A percentile compares a stretch with the other conserved stretches of the same genome.
Conservation (phyloP, 2,113 vertebrate genomes). For the Butastur rufipennis region DNA sequence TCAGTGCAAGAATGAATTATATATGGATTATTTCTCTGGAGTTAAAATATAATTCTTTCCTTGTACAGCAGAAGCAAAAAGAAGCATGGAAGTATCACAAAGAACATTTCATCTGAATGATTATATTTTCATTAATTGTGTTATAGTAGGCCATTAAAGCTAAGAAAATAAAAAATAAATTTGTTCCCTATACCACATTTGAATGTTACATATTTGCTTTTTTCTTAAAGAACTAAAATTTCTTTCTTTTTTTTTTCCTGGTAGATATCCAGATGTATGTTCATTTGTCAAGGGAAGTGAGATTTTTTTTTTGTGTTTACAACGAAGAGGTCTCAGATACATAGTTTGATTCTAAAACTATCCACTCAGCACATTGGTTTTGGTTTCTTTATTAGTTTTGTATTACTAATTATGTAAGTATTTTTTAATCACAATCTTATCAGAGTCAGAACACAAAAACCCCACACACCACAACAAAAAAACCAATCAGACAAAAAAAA, state of each 20-base stretch:
- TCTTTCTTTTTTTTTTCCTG: not conserved
- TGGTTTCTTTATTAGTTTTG: not conserved
- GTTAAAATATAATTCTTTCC: not conserved
- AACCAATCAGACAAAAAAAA: not conserved
- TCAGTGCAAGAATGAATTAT: not conserved
- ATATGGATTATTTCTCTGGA: not conserved
- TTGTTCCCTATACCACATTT: not conserved
- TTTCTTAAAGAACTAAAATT: not conserved
- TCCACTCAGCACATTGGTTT: rapidly evolving
- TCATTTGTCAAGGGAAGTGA: not conserved
- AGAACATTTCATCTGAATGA: not conserved
- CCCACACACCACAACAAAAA: rapidly evolving
- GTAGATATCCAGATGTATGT: not conserved
- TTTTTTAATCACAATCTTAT: not conserved
- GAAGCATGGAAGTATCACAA: not conserved
- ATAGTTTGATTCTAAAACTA: not conserved
- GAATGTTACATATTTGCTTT: not conserved
- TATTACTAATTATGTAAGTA: not conserved
- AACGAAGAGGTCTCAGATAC: not conserved
- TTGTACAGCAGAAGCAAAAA: not conserved
- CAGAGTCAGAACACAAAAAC: not conserved
- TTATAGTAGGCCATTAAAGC: not conserved
- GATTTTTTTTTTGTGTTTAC: not conserved
- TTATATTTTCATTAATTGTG: not conserved
- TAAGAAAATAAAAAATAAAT: not conserved